A percentile compares a stretch with the other conserved stretches of the same genome.
Conservation (phyloP, 2,888 invertebrate genomes). For the Arctia plantaginis region DNA sequence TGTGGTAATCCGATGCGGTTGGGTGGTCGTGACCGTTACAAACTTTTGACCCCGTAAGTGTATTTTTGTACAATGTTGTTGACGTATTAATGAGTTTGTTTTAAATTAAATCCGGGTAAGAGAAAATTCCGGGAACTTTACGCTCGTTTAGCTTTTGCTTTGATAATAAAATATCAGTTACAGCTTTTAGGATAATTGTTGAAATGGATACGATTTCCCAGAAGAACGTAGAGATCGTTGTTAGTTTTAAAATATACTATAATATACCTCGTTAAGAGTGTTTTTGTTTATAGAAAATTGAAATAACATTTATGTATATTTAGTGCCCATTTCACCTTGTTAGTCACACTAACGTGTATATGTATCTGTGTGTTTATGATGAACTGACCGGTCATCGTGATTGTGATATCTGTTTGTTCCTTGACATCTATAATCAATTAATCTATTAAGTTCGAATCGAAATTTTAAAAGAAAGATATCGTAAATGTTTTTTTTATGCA, state of each 20-base stretch:
- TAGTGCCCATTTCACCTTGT: neutral
- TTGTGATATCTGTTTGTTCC: neutral
- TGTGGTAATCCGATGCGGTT: constrained; percentile 64
- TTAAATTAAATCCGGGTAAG: neutral
- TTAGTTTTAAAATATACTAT: neutral
- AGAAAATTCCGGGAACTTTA: neutral
- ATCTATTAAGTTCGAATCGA: neutral
- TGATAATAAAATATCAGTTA: constrained; percentile 31
- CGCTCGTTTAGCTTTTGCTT: constrained; percentile 14
- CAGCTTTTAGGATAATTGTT: constrained; percentile 29
- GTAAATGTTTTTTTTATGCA: neutral
- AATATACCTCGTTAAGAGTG: neutral
- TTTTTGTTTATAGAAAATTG: neutral
- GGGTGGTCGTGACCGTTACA: constrained; percentile 63
- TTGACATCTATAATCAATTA: neutral
- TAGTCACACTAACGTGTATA: neutral
- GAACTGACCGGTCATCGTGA: neutral
- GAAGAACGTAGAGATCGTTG: neutral
- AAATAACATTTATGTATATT: neutral
- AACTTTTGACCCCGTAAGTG: constrained; percentile 41
- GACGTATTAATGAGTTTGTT: neutral
- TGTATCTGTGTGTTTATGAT: neutral
- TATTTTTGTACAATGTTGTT: constrained; percentile 23
- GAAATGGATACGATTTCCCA: constrained; percentile 33
- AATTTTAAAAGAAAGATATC: neutral